Conservation (phyloP, 2,113 vertebrate species). For the Ammodytes marinus region DNA sequence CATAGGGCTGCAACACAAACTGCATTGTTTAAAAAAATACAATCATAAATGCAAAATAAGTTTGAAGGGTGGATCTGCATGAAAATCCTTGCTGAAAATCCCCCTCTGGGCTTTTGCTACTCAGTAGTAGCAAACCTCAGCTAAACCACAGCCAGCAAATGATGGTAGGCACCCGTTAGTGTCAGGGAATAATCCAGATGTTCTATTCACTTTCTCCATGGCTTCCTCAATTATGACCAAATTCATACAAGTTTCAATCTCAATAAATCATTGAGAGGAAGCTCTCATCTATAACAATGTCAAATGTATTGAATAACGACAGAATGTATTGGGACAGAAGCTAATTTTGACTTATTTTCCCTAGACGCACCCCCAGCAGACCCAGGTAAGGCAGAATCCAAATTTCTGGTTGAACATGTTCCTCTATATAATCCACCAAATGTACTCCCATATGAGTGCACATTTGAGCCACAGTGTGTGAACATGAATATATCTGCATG, state of each 20-base stretch:
- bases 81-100: slow-evolving; percentile 6
- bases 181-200: no score
- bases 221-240: no score
- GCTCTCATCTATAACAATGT: no score
- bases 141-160: not conserved
- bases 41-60: not conserved
- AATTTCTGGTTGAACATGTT: slow-evolving; percentile 15
- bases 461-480: slow-evolving; percentile 63
- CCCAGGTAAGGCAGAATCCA: slow-evolving; percentile 72
- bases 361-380: slow-evolving; percentile 62
- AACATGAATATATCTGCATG: slow-evolving; percentile 43
- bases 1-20: not conserved
- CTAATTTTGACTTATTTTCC: slow-evolving; percentile 58
- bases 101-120: not conserved
- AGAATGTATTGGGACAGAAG: not conserved
- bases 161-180: no score
- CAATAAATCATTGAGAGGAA: no score
- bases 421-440: slow-evolving; percentile 41
- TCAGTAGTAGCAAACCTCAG: not conserved
- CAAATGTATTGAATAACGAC: not conserved
- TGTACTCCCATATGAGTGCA: slow-evolving; percentile 71
- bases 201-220: no score
- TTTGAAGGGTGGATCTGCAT: not conserved
- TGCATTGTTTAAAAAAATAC: not conserved
- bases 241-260: no score